A percentile compares a stretch with the other conserved stretches of the same genome.
Evolutionary conservation across 1,140 invertebrate species (phyloP).

Genomic region (Dinoponera quadriceps): DNA sequence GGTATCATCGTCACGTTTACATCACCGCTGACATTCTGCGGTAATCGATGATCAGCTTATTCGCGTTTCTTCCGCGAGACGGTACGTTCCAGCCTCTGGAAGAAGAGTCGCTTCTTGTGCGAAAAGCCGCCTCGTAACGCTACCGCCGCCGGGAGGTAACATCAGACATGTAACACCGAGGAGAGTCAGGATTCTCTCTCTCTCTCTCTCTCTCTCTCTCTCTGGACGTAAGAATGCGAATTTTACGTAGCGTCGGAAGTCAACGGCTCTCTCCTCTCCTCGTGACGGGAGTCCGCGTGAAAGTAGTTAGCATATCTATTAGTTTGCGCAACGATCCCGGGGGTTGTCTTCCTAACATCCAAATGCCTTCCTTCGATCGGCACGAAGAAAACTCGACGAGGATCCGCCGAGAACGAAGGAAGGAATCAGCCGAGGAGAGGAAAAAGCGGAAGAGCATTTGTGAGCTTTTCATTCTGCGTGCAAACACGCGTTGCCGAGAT

Average conservation of each 20-base stretch:
- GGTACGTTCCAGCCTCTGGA: not conserved
- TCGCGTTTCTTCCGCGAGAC: slow-evolving; percentile 6
- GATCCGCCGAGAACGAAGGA: not conserved
- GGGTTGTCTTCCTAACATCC: slow-evolving; percentile 5
- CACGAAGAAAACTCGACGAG: not conserved
- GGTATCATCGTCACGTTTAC: slow-evolving; percentile 31
- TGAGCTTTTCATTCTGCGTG: not conserved
- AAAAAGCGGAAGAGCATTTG: not conserved
- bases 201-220: too few relatives aligned
- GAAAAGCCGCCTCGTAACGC: not conserved
- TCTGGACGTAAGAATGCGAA: slow-evolving; percentile 26
- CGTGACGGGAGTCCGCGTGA: slow-evolving; percentile 25
- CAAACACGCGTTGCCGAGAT: too few relatives aligned
- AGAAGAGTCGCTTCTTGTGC: not conserved
- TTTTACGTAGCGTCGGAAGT: slow-evolving; percentile 36
- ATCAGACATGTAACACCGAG: not conserved
- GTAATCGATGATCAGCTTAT: slow-evolving; percentile 42
- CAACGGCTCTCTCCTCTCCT: slow-evolving; percentile 9
- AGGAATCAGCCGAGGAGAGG: not conserved
- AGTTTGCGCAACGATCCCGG: slow-evolving; percentile 51
- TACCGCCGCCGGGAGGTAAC: not conserved
- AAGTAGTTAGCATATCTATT: slow-evolving; percentile 61
- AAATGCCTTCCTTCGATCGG: not conserved
- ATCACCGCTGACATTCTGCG: slow-evolving; percentile 25
- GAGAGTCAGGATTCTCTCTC: too few relatives aligned